Conservation (phyloP, 2,888 invertebrate genomes). For the Lithophane leautieri region DNA sequence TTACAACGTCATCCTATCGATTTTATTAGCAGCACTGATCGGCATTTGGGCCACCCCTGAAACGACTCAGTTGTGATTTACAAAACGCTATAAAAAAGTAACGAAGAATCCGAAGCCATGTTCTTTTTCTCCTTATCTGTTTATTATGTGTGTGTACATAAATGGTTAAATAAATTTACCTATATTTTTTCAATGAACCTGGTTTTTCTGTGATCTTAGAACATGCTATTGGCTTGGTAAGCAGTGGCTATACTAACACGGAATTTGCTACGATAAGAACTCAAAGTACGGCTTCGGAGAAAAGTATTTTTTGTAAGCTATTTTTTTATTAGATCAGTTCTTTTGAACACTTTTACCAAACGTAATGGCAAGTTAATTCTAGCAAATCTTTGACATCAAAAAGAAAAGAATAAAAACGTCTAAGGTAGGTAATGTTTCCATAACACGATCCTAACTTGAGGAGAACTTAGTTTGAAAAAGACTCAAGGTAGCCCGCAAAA, state of each 20-base stretch:
- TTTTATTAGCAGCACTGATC: constrained; percentile 30
- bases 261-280: too few relatives aligned
- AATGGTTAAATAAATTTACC: too few relatives aligned
- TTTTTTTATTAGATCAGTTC: not conserved
- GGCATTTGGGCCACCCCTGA: not conserved
- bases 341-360: not conserved
- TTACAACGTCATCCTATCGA: constrained; percentile 42
- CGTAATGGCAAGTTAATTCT: not conserved
- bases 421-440: not conserved
- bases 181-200: too few relatives aligned
- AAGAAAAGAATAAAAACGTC: not conserved
- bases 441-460: too few relatives aligned
- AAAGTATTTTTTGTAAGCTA: not conserved
- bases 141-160: too few relatives aligned
- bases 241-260: too few relatives aligned
- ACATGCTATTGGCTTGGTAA: too few relatives aligned
- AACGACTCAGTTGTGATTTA: constrained; percentile 2
- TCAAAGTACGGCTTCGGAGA: not conserved
- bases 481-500: too few relatives aligned
- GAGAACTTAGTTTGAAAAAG: too few relatives aligned
- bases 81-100: not conserved
- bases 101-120: not conserved
- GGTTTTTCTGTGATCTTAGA: not conserved
- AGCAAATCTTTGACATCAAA: not conserved
- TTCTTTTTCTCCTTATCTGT: too few relatives aligned